Percentiles rank a stretch among this genome's conserved stretches.
phyloP scores from a whole-genome alignment of 2,113 vertebrate genomes.

The Brachyhypopomus occidentalis region DNA sequence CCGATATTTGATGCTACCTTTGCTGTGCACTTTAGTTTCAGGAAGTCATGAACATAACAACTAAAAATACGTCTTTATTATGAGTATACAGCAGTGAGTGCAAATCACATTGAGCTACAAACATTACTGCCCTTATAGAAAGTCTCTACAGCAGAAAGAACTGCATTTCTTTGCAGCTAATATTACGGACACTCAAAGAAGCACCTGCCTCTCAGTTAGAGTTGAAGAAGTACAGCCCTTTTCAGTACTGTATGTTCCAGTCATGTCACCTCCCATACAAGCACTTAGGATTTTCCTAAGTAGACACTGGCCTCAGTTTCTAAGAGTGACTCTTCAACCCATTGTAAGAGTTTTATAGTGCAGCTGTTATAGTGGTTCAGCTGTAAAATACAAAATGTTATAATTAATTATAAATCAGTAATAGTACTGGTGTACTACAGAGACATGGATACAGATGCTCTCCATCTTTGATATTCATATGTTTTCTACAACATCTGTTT shows the following conservation, averaged over 20 bases:
- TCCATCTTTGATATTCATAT: neutral
- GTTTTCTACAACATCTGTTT: neutral
- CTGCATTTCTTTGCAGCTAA: neutral
- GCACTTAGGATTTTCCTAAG: neutral
- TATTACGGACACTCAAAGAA: slow-evolving; percentile 13
- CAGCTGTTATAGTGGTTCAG: neutral
- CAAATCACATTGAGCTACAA: slow-evolving; percentile 9
- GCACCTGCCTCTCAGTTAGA: neutral
- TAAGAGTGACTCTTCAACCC: neutral
- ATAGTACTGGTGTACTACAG: neutral
- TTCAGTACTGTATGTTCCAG: neutral
- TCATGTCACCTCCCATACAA: neutral
- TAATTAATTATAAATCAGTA: neutral
- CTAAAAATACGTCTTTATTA: slow-evolving; percentile 1
- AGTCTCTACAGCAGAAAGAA: neutral
- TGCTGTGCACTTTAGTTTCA: neutral
- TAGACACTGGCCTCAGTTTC: neutral
- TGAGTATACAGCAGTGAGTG: neutral
- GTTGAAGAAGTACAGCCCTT: neutral
- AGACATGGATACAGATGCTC: too few species aligned
- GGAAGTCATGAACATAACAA: neutral
- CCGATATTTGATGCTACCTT: neutral
- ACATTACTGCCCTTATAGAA: slow-evolving; percentile 10
- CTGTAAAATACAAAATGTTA: neutral
- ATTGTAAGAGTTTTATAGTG: neutral